A percentile compares a stretch with the other conserved stretches of the same genome.
Conservation (phyloP, 2,113 vertebrate genomes). For the Recurvirostra avosetta region DNA sequence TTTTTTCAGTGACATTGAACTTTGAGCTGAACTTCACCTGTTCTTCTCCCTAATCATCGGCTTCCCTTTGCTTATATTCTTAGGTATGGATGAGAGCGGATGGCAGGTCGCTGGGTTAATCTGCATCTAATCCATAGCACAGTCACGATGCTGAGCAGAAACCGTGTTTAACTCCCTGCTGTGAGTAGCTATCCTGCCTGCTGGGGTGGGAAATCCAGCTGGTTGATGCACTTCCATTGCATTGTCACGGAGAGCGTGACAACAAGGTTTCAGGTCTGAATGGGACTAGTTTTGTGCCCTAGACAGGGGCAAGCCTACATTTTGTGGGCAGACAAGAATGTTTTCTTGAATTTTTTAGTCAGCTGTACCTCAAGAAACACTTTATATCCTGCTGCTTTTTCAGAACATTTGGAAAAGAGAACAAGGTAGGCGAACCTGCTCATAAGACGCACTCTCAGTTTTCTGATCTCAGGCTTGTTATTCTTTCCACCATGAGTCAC, state of each 20-base stretch:
- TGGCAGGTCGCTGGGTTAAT: constrained; percentile 37
- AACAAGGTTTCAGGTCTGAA: background rate
- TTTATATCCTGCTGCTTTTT: background rate
- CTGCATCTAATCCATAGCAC: constrained; percentile 46
- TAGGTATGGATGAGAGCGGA: constrained; percentile 4
- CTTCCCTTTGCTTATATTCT: constrained; percentile 21
- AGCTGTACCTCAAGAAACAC: background rate
- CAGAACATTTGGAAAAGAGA: background rate
- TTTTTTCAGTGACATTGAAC: constrained; percentile 7
- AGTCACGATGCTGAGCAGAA: background rate
- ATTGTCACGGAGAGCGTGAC: background rate
- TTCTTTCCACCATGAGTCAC: background rate
- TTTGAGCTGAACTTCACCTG: constrained; percentile 18
- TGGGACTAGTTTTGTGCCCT: accelerated
- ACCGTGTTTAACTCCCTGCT: background rate
- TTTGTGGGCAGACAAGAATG: background rate
- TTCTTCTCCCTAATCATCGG: background rate
- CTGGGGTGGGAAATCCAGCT: background rate
- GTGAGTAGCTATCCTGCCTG: background rate
- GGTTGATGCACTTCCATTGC: background rate
- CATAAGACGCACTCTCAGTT: background rate
- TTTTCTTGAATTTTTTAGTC: background rate
- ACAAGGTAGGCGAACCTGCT: background rate
- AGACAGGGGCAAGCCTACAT: background rate
- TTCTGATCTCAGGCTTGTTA: constrained; percentile 8